Base-by-base conservation (phyloP, 1,140 invertebrate genomes). In the Conus betulinus region DNA sequence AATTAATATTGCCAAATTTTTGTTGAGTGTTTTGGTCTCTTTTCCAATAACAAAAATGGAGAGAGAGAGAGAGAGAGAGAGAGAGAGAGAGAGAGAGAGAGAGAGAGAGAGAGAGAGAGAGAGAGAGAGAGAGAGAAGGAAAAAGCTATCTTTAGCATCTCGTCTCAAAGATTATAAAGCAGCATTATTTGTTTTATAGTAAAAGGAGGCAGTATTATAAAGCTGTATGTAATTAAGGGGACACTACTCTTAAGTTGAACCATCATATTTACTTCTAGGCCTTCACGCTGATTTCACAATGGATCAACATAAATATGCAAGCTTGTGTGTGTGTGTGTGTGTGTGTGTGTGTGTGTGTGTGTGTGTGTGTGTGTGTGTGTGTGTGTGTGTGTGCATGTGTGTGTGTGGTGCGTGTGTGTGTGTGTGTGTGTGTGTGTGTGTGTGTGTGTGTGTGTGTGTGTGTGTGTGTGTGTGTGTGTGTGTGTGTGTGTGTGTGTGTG, bases 281-380 rank as follows among this genome's bases (percentile, higher is more conserved):
- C n/a, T n/a, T n/a, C n/a, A n/a, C n/a, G n/a, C n/a, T n/a, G n/a
- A n/a, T n/a, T n/a, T n/a, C n/a, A n/a, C n/a, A n/a, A n/a, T n/a
- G n/a, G n/a, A n/a, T n/a, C n/a, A n/a, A n/a, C n/a, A n/a, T n/a
- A n/a, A n/a, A n/a, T n/a, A n/a, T n/a, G n/a, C n/a, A 20, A 5
- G 67, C 20, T 7, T 71, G 67, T 71, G 67, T 71, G 67, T 71
- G 67, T 71, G 67, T 71, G 67, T 78, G 74, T 78, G 74, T 78
- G 74, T 78, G 74, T 78, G 74, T 78, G 74, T 78, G 74, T 78
- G 74, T 78, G 74, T 78, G 74, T 78, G 74, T 78, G 74, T 10
- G 25, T 78, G 74, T 78, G 74, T 78, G 74, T 78, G 74, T 78
- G 74, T 78, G 74, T 78, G 74, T 78, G 74, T 78, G 74, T 78